phyloP scores from a whole-genome alignment of 2,113 vertebrate genomes.

The Laticauda colubrina region DNA sequence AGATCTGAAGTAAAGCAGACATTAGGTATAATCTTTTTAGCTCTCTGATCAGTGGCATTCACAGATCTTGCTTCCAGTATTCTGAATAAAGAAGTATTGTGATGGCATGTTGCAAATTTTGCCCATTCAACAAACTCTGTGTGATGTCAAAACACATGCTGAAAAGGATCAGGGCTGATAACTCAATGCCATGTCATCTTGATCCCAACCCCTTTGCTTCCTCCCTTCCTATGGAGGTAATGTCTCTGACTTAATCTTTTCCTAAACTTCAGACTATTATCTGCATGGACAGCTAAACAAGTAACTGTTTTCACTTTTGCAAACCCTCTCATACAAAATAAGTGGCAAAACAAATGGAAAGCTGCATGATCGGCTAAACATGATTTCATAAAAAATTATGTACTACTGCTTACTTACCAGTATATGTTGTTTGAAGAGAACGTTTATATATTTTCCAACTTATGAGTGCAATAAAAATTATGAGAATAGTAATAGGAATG shows the following conservation, averaged over 20 bases:
- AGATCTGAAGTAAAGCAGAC: background rate
- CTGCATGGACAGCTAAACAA: background rate
- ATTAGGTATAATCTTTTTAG: background rate
- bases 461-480: background rate
- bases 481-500: background rate
- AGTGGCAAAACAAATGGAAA: background rate
- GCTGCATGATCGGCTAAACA: background rate
- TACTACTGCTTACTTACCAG: slow-evolving; percentile 43
- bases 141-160: background rate
- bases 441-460: slow-evolving; percentile 31
- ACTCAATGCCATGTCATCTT: background rate
- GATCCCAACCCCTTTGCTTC: background rate
- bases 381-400: background rate
- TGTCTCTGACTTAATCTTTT: background rate
- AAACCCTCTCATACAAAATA: background rate
- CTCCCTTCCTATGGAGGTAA: background rate
- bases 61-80: background rate
- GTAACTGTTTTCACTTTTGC: background rate
- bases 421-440: slow-evolving; percentile 17
- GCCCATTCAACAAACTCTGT: background rate
- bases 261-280: background rate
- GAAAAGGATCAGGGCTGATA: background rate
- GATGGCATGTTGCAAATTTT: background rate
- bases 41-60: background rate
- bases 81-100: background rate